Evolutionary conservation across 1,140 invertebrate species (phyloP), one percentile per base, ranked within the genome.

Genomic region (Drosophila pachea): DNA sequence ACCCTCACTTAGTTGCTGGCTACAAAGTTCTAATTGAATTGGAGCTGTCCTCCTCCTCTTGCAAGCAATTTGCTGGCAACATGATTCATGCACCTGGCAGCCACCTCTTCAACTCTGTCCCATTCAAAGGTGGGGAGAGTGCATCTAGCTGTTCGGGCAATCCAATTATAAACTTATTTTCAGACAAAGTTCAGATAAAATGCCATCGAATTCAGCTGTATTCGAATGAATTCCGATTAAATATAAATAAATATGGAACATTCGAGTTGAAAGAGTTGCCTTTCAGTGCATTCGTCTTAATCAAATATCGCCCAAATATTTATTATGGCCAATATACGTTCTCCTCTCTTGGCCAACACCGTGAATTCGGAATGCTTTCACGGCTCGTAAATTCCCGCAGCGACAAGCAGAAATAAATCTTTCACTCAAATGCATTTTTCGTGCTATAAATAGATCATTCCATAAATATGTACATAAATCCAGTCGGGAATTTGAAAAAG

Each of bases 401-500:
- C 31, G 40, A n/a, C 38, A 33, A 42, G 5, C 5, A 9, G n/a
- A 12, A 38, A 61, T 61, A 54, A 68, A 68, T 61, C 40, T 47
- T 36, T 45, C 58, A 48, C 47, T 52, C 29, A 35, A 31, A 0
- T 36, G 33, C 16, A 48, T 48, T 55, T 38, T 11, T 4, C 16
- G n/a, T 47, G 42, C 14, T 29, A 35, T 12, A 47, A 1, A 50
- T 53, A 33, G 32, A 29, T 22, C 12, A 55, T 49, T 78, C 61
- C 60, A 70, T 67, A 64, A 73, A 81, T 73, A 81, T 53, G n/a
- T 22, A 22, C 3, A 22, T 22, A 64, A 64, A 74, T 71, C 16
- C 5, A 33, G n/a, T 12, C 33, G 1, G 14, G 14, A 35, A 55
- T 55, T 33, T 35, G 16, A 65, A 65, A 16, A 36, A 22, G 22